These are phyloP conservation scores for Nibea coibor DNA, from an alignment of 2,113 vertebrate species.

Conservation along the genomic window DNA sequence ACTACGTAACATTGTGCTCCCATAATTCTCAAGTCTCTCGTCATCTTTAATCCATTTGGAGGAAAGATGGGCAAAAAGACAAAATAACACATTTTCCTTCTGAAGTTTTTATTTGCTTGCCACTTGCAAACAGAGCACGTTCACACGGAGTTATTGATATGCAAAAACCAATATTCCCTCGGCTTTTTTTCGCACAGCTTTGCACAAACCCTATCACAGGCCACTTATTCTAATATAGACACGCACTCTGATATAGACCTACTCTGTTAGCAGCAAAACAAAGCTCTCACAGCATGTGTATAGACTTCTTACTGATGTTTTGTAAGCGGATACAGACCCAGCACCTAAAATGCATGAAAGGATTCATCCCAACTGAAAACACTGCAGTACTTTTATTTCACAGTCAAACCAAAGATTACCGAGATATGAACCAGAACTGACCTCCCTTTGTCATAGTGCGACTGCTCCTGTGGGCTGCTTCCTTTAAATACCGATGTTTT, in stretches of 20 bases:
- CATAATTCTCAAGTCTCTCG: not conserved
- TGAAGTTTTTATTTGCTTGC: conserved; percentile 5
- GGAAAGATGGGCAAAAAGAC: not conserved
- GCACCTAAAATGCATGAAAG: conserved; percentile 8
- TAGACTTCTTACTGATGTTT: conserved; percentile 11
- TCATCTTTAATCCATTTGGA: conserved; percentile 5
- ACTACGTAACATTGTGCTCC: not conserved
- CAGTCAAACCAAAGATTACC: conserved; percentile 41
- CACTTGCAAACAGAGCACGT: conserved; percentile 29
- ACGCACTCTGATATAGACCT: conserved; percentile 5
- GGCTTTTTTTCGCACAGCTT: conserved; percentile 23
- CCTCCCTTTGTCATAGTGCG: conserved; percentile 17
- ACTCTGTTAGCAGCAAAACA: conserved; percentile 1
- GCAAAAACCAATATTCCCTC: conserved; percentile 12
- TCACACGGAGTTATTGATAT: conserved; percentile 42
- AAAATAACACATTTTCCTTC: not conserved
- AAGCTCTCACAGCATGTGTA: conserved; percentile 14
- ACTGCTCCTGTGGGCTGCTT: conserved; percentile 42
- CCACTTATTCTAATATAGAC: conserved; percentile 10
- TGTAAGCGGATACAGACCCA: not conserved
- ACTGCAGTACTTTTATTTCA: conserved; percentile 39
- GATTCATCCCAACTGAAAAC: conserved; percentile 29
- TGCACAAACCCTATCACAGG: conserved; percentile 13
- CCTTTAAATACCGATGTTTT: conserved; percentile 60
- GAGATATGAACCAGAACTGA: conserved; percentile 36